Evolutionary conservation across 2,888 invertebrate species (phyloP), one percentile per base, ranked within the genome.

Genomic region (Brachycybe producta): DNA sequence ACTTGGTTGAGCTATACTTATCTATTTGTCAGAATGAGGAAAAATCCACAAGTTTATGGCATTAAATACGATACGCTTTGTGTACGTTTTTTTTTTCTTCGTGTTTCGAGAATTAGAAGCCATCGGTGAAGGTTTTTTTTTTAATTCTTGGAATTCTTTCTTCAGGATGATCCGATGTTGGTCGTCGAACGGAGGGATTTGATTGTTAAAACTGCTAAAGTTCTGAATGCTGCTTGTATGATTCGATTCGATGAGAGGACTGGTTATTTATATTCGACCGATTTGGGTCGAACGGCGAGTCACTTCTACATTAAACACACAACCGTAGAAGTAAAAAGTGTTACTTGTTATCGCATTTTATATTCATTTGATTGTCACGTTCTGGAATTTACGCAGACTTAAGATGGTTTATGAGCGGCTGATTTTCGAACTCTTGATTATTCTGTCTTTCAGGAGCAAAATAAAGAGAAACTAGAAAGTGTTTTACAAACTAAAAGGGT

Each of bases 1-100:
- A 84, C 90, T 65, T 99, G 98, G 98, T 71, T 99, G 24, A 90
- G 88, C 61, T 98, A 97, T 65, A 95, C 97, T 0, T 97, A 98
- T 65, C 73, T 98, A 26, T 92, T 82, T 67, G 87, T 94, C 4
- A 75, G 98, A 58, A 94, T 97, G 83, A 76, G 82, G 56, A 79
- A 84, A 48, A 98, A 98, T 73, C 92, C 92, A 3, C 72, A 78
- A 53, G 78, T 74, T 1, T 87, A 87, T 65, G 82, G 83, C 17
- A 69, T 83, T 24, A 70, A 72, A 24, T 75, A 74, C 58, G 67
- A 69, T 23, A 73, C 74, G 56, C 68, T 67, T 11, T 59, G 62
- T 51, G 57, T 78, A 66, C 62, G 57, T 59, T 30, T 28, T 24
- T 54, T 54, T n/a, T 48, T 40, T 11, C 2, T 13, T 49, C 23